Conservation (phyloP, 2,797 vertebrate species). For the Psittacula echo region DNA sequence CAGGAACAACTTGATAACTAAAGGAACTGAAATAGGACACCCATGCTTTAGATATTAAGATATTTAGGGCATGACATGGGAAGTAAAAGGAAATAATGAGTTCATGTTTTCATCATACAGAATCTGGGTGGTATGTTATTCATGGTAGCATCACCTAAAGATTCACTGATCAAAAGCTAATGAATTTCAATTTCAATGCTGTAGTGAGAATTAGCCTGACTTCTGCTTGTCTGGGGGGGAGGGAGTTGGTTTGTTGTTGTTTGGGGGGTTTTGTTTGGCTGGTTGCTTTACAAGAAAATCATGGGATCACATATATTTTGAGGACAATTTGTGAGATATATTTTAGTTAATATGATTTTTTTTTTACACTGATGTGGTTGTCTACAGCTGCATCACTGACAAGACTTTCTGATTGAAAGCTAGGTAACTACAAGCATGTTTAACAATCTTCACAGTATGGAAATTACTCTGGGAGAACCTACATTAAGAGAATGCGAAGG, state of each 20-base stretch:
- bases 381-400: background rate
- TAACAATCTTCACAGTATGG: background rate
- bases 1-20: background rate
- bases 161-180: background rate
- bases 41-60: background rate
- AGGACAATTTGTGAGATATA: background rate
- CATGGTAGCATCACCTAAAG: background rate
- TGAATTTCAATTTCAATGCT: background rate
- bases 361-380: background rate
- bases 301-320: background rate
- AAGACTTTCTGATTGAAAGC: background rate
- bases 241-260: background rate
- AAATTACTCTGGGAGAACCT: background rate
- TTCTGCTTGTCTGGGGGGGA: background rate
- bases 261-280: background rate
- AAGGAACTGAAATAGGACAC: background rate
- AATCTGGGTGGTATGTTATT: background rate
- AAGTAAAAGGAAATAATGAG: background rate
- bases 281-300: background rate
- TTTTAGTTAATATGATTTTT: background rate
- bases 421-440: background rate
- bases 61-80: background rate
- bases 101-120: background rate
- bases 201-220: background rate
- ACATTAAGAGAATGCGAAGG: background rate